Evolutionary conservation across 1,140 invertebrate species (phyloP).

Genomic region (Mizuhopecten yessoensis): DNA sequence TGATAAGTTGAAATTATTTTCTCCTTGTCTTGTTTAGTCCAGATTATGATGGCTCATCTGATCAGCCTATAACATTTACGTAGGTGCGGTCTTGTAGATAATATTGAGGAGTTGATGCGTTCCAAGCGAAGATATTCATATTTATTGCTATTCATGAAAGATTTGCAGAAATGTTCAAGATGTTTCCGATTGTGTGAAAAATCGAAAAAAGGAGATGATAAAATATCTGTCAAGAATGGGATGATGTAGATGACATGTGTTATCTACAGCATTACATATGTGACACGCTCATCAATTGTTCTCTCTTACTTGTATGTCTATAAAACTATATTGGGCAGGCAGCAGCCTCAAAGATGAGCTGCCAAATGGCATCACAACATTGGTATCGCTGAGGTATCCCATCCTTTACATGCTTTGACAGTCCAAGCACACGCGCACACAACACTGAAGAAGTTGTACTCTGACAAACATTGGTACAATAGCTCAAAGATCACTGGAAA

Average conservation of each 20-base stretch:
- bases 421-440: background rate
- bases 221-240: background rate
- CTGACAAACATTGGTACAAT: conserved; percentile 27
- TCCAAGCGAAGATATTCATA: background rate
- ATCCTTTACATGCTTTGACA: background rate
- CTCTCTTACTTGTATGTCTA: background rate
- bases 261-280: background rate
- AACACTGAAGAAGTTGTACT: conserved; percentile 10
- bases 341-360: background rate
- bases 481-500: background rate
- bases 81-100: no score
- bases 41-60: background rate
- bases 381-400: background rate
- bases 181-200: background rate
- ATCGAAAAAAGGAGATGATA: background rate
- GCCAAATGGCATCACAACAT: background rate
- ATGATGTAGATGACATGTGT: background rate
- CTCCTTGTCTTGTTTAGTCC: background rate
- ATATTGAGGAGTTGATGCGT: background rate
- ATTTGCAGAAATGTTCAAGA: background rate
- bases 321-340: background rate
- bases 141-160: no score
- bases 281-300: background rate
- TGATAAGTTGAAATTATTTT: background rate
- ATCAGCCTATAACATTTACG: no score